Percentiles rank a stretch among this genome's conserved stretches.
Conservation (phyloP, 2,888 invertebrate genomes). For the Pandemis heparana region DNA sequence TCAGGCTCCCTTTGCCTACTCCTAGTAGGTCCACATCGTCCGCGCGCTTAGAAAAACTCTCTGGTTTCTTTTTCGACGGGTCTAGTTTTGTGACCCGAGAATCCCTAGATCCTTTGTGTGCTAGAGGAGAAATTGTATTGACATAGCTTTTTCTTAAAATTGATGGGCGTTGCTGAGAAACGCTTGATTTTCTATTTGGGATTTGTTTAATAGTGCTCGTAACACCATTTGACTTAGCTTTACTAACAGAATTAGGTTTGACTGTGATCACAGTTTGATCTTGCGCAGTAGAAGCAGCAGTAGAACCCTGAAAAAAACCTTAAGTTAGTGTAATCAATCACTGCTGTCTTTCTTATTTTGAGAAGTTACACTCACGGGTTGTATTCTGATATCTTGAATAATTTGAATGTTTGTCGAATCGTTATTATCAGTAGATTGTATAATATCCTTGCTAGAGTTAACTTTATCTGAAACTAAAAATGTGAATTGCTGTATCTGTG, state of each 20-base stretch:
- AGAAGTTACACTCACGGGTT: slow-evolving; percentile 18
- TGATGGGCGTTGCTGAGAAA: slow-evolving; percentile 8
- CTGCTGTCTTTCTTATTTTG: neutral
- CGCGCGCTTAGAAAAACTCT: neutral
- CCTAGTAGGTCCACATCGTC: neutral
- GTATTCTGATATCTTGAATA: slow-evolving; percentile 18
- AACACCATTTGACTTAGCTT: slow-evolving; percentile 1
- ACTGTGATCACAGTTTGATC: neutral
- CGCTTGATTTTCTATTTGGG: slow-evolving; percentile 10
- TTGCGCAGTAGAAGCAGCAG: neutral
- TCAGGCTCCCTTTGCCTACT: neutral
- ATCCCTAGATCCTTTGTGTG: neutral
- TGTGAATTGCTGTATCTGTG: neutral
- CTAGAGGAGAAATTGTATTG: neutral
- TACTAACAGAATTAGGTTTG: neutral
- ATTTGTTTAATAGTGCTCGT: slow-evolving; percentile 10
- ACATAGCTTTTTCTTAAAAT: slow-evolving; percentile 17
- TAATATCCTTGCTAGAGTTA: neutral
- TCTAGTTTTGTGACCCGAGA: slow-evolving; percentile 6
- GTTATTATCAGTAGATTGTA: slow-evolving; percentile 1
- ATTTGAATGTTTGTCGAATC: slow-evolving; percentile 22
- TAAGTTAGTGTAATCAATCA: neutral
- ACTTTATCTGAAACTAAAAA: slow-evolving; percentile 9
- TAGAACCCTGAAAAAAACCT: neutral
- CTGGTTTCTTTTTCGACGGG: slow-evolving; percentile 2